Evolutionary conservation across 2,888 invertebrate species (phyloP).

Genomic region (Adelphocoris suturalis): DNA sequence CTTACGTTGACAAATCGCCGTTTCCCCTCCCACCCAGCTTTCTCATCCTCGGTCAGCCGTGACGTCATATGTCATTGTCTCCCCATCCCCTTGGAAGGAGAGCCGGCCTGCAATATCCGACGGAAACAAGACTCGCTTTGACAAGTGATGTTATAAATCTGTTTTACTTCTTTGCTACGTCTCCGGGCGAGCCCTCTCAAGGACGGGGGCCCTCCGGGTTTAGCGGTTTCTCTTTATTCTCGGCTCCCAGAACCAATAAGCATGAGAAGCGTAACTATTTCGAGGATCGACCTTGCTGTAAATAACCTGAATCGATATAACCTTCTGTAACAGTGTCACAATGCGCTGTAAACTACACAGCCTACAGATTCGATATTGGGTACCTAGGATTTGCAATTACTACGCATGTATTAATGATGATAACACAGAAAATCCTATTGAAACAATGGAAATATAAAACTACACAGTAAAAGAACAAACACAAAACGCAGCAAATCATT

Average conservation of each 20-base stretch:
- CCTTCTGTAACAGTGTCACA: background rate
- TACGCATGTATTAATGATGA: no score
- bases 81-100: background rate
- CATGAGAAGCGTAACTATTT: constrained; percentile 41
- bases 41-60: constrained; percentile 70
- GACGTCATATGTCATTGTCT: constrained; percentile 73
- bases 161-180: constrained; percentile 69
- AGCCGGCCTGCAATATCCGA: constrained; percentile 70
- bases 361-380: no score
- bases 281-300: constrained; percentile 24
- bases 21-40: constrained; percentile 72
- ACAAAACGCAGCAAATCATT: no score
- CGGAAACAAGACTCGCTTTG: constrained; percentile 71
- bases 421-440: no score
- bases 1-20: constrained; percentile 75
- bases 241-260: constrained; percentile 52
- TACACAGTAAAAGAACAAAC: no score
- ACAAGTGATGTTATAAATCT: constrained; percentile 71
- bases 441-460: no score
- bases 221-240: background rate
- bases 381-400: no score
- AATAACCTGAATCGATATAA: constrained; percentile 24
- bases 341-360: background rate
- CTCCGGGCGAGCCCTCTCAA: constrained; percentile 15
- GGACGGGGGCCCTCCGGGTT: no score